phyloP scores from a whole-genome alignment of 1,140 invertebrate species.

The Atta texana region DNA sequence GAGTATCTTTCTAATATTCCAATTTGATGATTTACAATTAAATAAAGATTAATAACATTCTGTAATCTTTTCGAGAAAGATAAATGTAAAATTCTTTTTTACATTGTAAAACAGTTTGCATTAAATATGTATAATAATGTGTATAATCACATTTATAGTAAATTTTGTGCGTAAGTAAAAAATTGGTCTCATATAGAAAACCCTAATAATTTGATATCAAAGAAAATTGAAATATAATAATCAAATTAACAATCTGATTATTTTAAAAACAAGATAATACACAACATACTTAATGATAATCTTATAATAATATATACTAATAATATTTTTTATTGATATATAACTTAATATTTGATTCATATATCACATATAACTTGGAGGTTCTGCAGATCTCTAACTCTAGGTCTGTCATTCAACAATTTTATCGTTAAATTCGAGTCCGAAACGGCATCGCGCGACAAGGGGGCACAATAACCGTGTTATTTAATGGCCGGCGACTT shows the following conservation, averaged over 20 bases:
- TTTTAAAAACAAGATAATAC: background rate
- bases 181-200: background rate
- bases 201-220: background rate
- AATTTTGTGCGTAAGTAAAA: background rate
- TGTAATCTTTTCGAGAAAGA: too few relatives aligned
- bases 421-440: background rate
- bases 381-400: background rate
- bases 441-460: background rate
- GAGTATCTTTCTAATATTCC: too few relatives aligned
- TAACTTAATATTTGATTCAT: background rate
- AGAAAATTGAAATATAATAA: background rate
- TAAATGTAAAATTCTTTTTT: too few relatives aligned
- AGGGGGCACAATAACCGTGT: constrained; percentile 25
- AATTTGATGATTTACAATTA: too few relatives aligned
- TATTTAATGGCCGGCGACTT: constrained; percentile 26
- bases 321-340: too few relatives aligned
- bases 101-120: too few relatives aligned
- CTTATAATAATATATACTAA: background rate
- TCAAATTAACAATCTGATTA: background rate
- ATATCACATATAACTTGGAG: background rate
- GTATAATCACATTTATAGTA: background rate
- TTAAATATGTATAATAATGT: too few relatives aligned
- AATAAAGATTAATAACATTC: too few relatives aligned
- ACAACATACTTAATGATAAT: background rate
- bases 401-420: background rate